Conservation (phyloP, 2,113 vertebrate genomes). For the Mirounga angustirostris region DNA sequence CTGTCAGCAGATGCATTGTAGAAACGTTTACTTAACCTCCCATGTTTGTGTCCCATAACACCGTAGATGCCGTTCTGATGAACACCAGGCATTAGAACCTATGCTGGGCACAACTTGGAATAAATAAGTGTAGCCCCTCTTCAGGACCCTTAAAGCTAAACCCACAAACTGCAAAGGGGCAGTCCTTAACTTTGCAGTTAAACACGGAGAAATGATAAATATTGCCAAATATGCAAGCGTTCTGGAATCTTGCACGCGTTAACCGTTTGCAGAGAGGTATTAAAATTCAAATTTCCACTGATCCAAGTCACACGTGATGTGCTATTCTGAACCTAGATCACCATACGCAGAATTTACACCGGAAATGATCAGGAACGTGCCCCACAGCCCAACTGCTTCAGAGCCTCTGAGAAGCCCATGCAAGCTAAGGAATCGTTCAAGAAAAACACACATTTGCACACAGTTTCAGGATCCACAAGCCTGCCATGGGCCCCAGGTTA, state of each 20-base stretch:
- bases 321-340: neutral
- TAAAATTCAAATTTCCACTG: neutral
- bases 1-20: accelerated
- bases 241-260: neutral
- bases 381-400: accelerated
- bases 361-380: accelerated
- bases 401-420: neutral
- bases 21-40: accelerated
- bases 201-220: too few relatives aligned
- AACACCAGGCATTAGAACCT: accelerated
- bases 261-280: neutral
- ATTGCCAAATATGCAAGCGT: too few relatives aligned
- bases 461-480: neutral
- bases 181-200: neutral
- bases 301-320: accelerated
- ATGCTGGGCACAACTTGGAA: accelerated
- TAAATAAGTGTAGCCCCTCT: accelerated
- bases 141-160: neutral
- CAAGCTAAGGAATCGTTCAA: accelerated
- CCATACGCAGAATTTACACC: accelerated
- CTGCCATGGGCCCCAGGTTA: accelerated
- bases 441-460: neutral
- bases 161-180: neutral
- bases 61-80: too few relatives aligned
- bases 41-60: neutral